Evolutionary conservation across 2,888 invertebrate genomes (phyloP).

Genomic region (Perizoma flavofasciatum): DNA sequence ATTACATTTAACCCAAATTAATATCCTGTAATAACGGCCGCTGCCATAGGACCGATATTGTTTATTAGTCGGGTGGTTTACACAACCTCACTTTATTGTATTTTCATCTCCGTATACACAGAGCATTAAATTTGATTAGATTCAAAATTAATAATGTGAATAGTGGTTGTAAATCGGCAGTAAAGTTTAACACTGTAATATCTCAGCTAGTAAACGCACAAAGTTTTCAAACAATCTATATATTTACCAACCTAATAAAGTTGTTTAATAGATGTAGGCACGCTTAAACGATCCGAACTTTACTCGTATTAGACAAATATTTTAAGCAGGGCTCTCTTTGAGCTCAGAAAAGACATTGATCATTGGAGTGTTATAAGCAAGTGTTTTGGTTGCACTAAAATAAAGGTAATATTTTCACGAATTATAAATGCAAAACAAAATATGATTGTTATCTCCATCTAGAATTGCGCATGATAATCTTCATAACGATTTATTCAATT

Average conservation of each 20-base stretch:
- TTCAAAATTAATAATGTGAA: slow-evolving; percentile 55
- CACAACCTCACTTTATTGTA: slow-evolving; percentile 59
- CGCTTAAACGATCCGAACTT: slow-evolving; percentile 24
- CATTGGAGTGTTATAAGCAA: no score
- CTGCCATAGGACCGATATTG: slow-evolving; percentile 56
- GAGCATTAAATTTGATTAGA: slow-evolving; percentile 54
- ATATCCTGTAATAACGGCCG: slow-evolving; percentile 59
- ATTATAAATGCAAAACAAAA: no score
- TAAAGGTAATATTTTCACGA: no score
- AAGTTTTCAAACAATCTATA: slow-evolving; percentile 35
- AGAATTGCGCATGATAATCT: no score
- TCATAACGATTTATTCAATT: no score
- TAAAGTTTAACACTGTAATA: slow-evolving; percentile 49
- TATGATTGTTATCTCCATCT: no score
- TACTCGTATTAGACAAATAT: slow-evolving; percentile 9
- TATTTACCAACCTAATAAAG: slow-evolving; percentile 28
- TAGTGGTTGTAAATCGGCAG: slow-evolving; percentile 50
- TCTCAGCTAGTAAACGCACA: slow-evolving; percentile 45
- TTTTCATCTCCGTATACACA: slow-evolving; percentile 54
- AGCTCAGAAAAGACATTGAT: no score
- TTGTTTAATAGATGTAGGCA: slow-evolving; percentile 23
- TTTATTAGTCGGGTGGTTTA: slow-evolving; percentile 61
- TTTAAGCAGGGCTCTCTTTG: not conserved
- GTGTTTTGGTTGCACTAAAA: no score
- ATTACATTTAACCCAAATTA: slow-evolving; percentile 47